phyloP scores from a whole-genome alignment of 1,140 invertebrate species.

The Anagrus nilaparvatae region DNA sequence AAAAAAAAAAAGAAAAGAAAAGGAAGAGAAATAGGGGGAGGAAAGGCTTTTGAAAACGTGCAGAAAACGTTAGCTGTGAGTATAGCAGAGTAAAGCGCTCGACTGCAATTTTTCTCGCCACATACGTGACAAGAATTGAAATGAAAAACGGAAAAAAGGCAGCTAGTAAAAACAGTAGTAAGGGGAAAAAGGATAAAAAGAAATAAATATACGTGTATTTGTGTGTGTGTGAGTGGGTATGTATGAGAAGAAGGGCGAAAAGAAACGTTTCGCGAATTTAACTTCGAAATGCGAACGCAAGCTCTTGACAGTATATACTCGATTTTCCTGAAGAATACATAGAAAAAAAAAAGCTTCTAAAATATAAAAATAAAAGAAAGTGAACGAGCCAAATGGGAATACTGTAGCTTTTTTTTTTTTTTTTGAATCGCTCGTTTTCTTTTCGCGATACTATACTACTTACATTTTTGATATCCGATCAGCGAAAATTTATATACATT shows the following conservation, averaged over 20 bases:
- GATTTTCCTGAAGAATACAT: no score
- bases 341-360: no score
- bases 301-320: no score
- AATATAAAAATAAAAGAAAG: no score
- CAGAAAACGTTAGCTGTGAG: no score
- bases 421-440: no score
- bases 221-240: no score
- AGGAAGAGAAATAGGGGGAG: constrained; percentile 17
- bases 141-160: constrained; percentile 29
- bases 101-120: constrained; percentile 46
- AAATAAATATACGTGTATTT: not conserved
- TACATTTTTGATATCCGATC: no score
- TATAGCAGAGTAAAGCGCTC: constrained; percentile 42
- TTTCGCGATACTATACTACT: no score
- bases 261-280: constrained; percentile 15
- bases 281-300: not conserved
- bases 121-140: constrained; percentile 43
- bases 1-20: constrained; percentile 3
- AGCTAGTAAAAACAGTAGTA: constrained; percentile 8
- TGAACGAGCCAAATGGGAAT: no score
- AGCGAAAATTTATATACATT: no score
- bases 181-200: not conserved
- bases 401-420: no score
- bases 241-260: constrained; percentile 14
- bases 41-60: constrained; percentile 36